Base-by-base conservation (phyloP, 2,113 vertebrate genomes). In the Pluvianellus socialis region DNA sequence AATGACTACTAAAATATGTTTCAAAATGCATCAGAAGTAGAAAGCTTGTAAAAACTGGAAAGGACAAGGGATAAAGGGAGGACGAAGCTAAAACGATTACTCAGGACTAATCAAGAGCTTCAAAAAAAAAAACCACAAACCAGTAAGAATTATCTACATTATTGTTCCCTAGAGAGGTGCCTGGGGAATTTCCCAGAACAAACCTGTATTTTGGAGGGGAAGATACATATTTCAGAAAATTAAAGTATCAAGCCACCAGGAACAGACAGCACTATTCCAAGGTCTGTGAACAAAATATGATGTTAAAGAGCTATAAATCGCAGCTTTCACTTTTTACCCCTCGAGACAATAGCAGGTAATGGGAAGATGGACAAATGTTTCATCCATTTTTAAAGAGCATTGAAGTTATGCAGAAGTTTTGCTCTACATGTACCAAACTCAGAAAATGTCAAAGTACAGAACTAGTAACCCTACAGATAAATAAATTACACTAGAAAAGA, bases 331-430 rank as follows among this genome's bases (percentile, higher is more conserved):
- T 42, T 66, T 42, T n/a, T 35, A 20, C 13, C 32, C 35, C 32
- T 83, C n/a, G 23, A 56, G 32, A n/a, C 1, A 0, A 14, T 1
- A 55, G 21, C 4, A 2, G n/a, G 14, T 83, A 82, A 62, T 4
- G 62, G 18, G 21, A 82, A 92, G 16, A 73, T 4, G 13, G 28
- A 24, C 23, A 65, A 66, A 70, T 7, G 4, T 14, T 81, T 88
- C 2, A 56, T 20, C 8, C 1, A 0, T 32, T 84, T 81, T 77
- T 61, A 38, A 53, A 71, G 17, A 65, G 9, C 42, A 56, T 0
- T 27, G 18, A 81, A 58, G 23, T 77, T 66, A 74, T 3, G 10
- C 33, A 67, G 38, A 71, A 58, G 33, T 53, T 85, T 81, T 58
- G 17, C 9, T 77, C 35, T 66, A 13, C 35, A 35, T 32, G 13